A percentile compares a stretch with the other conserved stretches of the same genome.
These are phyloP conservation scores for Rhynchotus rufescens DNA, from an alignment of 2,797 vertebrate genomes.

Conservation along the genomic window DNA sequence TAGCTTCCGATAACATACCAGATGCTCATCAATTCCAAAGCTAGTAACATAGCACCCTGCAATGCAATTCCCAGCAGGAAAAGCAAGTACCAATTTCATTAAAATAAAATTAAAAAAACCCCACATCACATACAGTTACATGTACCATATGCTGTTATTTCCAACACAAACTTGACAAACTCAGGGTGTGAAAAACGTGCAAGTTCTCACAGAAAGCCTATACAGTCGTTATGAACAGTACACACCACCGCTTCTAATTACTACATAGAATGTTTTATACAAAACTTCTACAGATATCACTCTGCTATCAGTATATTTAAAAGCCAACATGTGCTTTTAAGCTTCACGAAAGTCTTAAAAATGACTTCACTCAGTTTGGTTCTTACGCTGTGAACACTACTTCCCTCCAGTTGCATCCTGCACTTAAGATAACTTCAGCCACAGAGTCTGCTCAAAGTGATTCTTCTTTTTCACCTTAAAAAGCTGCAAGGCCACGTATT, in stretches of 20 bases:
- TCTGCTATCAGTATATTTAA: neutral
- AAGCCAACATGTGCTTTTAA: neutral
- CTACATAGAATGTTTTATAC: neutral
- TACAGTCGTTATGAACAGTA: neutral
- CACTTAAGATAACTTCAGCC: neutral
- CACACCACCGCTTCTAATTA: conserved; percentile 11
- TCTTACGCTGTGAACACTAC: neutral
- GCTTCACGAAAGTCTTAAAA: neutral
- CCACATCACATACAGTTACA: conserved; percentile 24
- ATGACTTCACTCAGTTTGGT: neutral
- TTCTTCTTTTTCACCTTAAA: neutral
- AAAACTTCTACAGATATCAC: neutral
- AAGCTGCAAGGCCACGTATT: neutral
- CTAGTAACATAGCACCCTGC: neutral
- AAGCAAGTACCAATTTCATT: neutral
- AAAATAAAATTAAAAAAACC: neutral
- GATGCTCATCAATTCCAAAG: neutral
- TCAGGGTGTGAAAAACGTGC: conserved; percentile 53
- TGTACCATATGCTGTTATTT: conserved; percentile 64
- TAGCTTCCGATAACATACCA: neutral
- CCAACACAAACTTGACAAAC: conserved; percentile 62
- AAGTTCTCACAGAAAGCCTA: conserved; percentile 38
- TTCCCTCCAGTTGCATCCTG: neutral
- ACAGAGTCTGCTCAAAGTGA: neutral
- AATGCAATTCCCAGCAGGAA: neutral